Evolutionary conservation across 2,888 invertebrate species (phyloP).

Genomic region (Lepidonotus clava): DNA sequence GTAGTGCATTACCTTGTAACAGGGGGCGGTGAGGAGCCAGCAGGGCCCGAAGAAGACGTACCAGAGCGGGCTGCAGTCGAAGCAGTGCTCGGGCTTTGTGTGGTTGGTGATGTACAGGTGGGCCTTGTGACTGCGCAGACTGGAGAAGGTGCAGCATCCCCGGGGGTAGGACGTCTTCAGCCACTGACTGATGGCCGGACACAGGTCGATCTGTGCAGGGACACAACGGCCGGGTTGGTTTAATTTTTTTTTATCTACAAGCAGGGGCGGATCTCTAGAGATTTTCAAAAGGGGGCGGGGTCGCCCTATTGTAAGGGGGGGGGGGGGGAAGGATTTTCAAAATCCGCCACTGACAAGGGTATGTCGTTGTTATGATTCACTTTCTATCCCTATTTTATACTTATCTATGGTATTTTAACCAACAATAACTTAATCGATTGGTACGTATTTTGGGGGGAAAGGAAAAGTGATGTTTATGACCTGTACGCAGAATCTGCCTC

Average conservation of each 20-base stretch:
- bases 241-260: too few relatives aligned
- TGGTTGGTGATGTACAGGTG: constrained; percentile 68
- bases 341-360: too few relatives aligned
- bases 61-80: constrained; percentile 68
- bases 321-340: too few relatives aligned
- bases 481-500: constrained; percentile 66
- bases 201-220: constrained; percentile 65
- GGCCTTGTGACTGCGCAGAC: constrained; percentile 64
- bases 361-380: too few relatives aligned
- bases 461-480: constrained; percentile 47
- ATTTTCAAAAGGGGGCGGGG: too few relatives aligned
- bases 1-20: constrained; percentile 69
- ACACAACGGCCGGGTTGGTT: neutral
- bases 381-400: too few relatives aligned
- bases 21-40: constrained; percentile 67
- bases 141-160: constrained; percentile 65
- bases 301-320: too few relatives aligned
- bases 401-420: too few relatives aligned
- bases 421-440: too few relatives aligned
- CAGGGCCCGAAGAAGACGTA: constrained; percentile 65
- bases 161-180: constrained; percentile 64
- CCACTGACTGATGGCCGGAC: constrained; percentile 66
- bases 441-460: too few relatives aligned
- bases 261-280: too few relatives aligned
- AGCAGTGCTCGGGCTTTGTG: constrained; percentile 66